A percentile compares a stretch with the other conserved stretches of the same genome.
Evolutionary conservation across 2,113 vertebrate species (phyloP).

Genomic region (Thamnophis sirtalis): DNA sequence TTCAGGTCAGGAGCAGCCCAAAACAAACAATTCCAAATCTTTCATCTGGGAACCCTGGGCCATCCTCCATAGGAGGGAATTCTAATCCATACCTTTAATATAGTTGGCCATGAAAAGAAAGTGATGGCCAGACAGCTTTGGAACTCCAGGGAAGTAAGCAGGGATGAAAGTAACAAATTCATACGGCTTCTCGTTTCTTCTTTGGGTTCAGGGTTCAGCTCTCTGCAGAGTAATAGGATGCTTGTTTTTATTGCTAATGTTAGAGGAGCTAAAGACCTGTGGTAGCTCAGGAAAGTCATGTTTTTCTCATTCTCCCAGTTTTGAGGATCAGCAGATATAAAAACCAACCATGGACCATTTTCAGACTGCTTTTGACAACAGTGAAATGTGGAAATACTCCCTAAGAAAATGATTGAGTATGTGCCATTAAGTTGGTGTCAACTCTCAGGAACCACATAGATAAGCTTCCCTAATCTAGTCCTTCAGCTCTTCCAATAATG

Average conservation of each 20-base stretch:
- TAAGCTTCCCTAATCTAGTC: not conserved
- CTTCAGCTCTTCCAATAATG: not conserved
- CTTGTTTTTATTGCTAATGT: not conserved
- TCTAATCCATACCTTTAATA: not conserved
- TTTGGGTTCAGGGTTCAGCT: not conserved
- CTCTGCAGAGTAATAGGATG: not conserved
- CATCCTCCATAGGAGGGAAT: not conserved
- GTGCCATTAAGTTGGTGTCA: not conserved
- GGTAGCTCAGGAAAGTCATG: not conserved
- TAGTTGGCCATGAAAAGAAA: not conserved
- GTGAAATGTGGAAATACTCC: not conserved
- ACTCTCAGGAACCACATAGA: not conserved
- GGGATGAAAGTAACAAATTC: not conserved
- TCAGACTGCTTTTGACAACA: not conserved
- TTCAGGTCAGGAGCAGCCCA: not conserved
- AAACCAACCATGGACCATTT: not conserved
- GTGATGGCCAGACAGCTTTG: not conserved
- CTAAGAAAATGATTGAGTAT: not conserved
- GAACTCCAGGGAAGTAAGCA: not conserved
- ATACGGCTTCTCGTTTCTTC: not conserved
- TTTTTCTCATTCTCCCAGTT: not conserved
- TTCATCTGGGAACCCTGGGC: not conserved
- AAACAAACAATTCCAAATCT: not conserved
- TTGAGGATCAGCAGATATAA: not conserved
- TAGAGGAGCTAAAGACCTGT: not conserved